A percentile compares a stretch with the other conserved stretches of the same genome.
These are phyloP conservation scores for Sipha maydis DNA, from an alignment of 2,888 invertebrate species.

Conservation along the genomic window DNA sequence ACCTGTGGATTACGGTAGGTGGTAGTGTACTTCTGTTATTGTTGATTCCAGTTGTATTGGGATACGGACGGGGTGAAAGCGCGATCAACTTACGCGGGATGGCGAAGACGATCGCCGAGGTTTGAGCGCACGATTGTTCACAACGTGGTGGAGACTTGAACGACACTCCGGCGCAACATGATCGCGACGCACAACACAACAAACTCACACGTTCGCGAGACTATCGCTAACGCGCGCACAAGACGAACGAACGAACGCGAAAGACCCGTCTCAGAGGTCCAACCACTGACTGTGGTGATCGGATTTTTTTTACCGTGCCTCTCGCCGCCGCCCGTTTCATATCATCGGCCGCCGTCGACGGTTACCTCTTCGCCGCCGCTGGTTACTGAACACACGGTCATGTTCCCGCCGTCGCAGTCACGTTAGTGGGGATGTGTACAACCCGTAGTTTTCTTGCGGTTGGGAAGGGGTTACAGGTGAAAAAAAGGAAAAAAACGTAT, in stretches of 20 bases:
- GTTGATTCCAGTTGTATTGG: no score
- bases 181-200: not conserved
- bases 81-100: no score
- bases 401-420: not conserved
- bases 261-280: not conserved
- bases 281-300: constrained; percentile 6
- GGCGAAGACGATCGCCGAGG: no score
- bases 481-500: constrained; percentile 13
- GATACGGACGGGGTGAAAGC: no score
- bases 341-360: constrained; percentile 18
- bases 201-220: not conserved
- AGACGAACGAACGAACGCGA: not conserved
- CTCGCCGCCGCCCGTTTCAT: not conserved
- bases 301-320: not conserved
- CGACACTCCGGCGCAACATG: constrained; percentile 3
- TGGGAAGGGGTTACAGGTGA: not conserved
- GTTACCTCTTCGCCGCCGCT: constrained; percentile 21
- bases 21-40: no score
- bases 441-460: not conserved
- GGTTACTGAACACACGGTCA: not conserved
- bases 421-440: not conserved
- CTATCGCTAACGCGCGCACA: not conserved
- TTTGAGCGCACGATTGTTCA: not conserved
- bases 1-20: no score
- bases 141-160: constrained; percentile 38